Conservation (phyloP, 2,113 vertebrate species). For the Syngnathus typhle region DNA sequence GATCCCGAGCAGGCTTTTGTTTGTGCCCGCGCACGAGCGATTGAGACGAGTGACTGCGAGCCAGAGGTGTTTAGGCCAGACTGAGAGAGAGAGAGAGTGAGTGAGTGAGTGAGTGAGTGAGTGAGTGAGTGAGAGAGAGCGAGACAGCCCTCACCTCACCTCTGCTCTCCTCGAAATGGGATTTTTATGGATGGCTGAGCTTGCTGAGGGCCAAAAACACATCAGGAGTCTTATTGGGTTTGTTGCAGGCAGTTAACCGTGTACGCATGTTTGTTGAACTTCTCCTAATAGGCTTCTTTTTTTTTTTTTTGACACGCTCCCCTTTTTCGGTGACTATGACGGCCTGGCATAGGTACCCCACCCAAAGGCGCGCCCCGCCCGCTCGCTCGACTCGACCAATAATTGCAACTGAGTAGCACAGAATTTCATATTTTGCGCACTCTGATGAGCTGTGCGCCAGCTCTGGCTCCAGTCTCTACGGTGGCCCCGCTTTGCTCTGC, state of each 20-base stretch:
- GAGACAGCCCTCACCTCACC: slow-evolving; percentile 63
- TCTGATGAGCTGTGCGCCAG: no score
- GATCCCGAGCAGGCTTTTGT: slow-evolving; percentile 65
- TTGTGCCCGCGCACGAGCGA: slow-evolving; percentile 53
- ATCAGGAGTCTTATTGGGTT: slow-evolving; percentile 73
- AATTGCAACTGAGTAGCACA: no score
- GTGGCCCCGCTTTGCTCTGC: no score
- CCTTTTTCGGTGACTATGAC: slow-evolving; percentile 5
- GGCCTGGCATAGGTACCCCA: no score
- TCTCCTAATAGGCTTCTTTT: slow-evolving; percentile 59
- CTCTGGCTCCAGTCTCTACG: no score
- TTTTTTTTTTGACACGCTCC: slow-evolving; percentile 48
- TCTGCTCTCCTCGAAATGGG: slow-evolving; percentile 76
- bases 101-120: slow-evolving; percentile 42
- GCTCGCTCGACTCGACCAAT: no score
- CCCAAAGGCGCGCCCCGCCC: no score
- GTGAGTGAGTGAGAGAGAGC: slow-evolving; percentile 34
- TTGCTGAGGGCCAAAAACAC: slow-evolving; percentile 69
- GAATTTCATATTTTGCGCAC: no score
- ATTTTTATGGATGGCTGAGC: slow-evolving; percentile 76
- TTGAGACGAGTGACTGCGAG: slow-evolving; percentile 35
- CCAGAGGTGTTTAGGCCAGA: slow-evolving; percentile 9
- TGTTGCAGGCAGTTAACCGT: slow-evolving; percentile 68
- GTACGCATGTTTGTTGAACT: slow-evolving; percentile 71
- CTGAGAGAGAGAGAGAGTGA: slow-evolving; percentile 23